Conservation (phyloP, 2,113 vertebrate genomes). For the Ivindomyrus marchei region DNA sequence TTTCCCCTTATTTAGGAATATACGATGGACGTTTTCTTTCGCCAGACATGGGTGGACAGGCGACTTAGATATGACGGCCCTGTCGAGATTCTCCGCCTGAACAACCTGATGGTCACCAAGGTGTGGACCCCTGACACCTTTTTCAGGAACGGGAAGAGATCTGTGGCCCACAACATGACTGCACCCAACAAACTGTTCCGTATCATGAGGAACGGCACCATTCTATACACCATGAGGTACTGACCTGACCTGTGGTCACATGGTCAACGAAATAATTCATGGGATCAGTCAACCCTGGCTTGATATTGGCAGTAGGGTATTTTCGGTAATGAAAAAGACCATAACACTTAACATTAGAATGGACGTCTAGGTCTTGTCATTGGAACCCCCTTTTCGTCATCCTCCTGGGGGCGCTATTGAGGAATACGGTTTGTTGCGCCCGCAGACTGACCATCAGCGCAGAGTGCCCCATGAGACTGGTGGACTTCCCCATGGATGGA, state of each 20-base stretch:
- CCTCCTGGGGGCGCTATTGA: not conserved
- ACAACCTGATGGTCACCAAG: constrained; percentile 98
- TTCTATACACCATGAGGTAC: constrained; percentile 98
- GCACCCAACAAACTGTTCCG: constrained; percentile 96
- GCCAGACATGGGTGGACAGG: constrained; percentile 95
- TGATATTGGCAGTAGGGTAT: not conserved
- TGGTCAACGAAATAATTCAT: not conserved
- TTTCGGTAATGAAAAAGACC: not conserved
- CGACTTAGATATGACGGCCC: constrained; percentile 88
- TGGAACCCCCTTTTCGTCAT: not conserved
- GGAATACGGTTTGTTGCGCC: constrained; percentile 21
- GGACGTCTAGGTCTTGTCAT: not conserved
- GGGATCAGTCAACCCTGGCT: not conserved
- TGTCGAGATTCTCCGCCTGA: constrained; percentile 90
- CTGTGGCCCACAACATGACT: constrained; percentile 96
- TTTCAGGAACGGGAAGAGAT: constrained; percentile 96
- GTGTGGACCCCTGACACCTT: constrained; percentile 99
- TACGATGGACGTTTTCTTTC: constrained; percentile 98
- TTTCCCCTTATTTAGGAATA: constrained; percentile 73
- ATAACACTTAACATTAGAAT: not conserved
- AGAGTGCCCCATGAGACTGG: constrained; percentile 95
- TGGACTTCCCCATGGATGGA: constrained; percentile 98
- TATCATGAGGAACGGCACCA: constrained; percentile 98
- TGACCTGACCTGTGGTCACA: not conserved
- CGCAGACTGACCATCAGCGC: constrained; percentile 92